Evolutionary conservation across 2,113 vertebrate genomes (phyloP).

Genomic region (Corythornis cristatus): DNA sequence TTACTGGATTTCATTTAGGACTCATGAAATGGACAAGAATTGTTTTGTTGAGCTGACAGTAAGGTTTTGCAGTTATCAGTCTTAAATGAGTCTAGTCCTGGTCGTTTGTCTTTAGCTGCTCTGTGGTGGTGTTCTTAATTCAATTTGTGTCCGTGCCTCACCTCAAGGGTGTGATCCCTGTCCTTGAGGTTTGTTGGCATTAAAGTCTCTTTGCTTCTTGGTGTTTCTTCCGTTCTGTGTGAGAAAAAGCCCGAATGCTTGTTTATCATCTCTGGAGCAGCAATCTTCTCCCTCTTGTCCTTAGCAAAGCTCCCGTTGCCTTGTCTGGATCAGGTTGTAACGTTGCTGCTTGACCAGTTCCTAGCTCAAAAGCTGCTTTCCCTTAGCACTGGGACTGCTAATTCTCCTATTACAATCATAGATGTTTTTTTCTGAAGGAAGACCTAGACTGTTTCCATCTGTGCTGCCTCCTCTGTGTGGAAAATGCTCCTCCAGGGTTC

Average conservation of each 20-base stretch:
- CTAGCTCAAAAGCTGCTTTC: neutral
- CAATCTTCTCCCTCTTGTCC: neutral
- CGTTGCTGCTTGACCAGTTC: neutral
- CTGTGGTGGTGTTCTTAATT: neutral
- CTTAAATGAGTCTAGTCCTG: neutral
- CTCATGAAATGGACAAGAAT: neutral
- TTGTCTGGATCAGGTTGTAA: neutral
- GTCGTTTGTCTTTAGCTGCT: neutral
- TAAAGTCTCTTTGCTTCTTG: neutral
- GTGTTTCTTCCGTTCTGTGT: neutral
- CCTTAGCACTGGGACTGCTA: neutral
- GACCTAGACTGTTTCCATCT: neutral
- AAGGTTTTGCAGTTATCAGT: neutral
- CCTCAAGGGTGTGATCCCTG: neutral
- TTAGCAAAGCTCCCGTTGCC: neutral
- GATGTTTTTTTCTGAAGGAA: neutral
- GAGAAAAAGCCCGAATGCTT: neutral
- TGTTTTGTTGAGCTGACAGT: neutral
- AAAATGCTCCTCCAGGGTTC: neutral
- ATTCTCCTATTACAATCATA: neutral
- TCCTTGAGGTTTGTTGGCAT: neutral
- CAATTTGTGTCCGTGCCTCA: fast-evolving
- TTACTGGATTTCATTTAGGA: neutral
- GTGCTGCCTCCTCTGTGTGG: neutral
- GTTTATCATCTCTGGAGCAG: neutral